A percentile compares a stretch with the other conserved stretches of the same genome.
Conservation (phyloP, 1,140 invertebrate genomes). For the Carposina sasakii region DNA sequence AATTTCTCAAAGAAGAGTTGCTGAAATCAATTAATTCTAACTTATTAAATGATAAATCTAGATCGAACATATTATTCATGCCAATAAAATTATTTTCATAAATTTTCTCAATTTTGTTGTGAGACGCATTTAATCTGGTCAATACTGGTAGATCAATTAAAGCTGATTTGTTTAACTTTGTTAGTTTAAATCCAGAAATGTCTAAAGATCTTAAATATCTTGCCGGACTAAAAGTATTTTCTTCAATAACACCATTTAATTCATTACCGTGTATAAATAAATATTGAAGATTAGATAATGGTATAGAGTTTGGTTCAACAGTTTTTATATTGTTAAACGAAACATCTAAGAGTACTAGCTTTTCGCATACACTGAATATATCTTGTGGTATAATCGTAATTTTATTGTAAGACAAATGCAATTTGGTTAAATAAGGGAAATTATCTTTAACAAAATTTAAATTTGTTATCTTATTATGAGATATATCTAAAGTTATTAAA, state of each 20-base stretch:
- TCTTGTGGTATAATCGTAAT: conserved; percentile 23
- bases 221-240: conserved; percentile 41
- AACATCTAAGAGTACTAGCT: conserved; percentile 41
- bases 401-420: conserved; percentile 44
- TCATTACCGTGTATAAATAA: conserved; percentile 42
- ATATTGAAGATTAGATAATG: conserved; percentile 46
- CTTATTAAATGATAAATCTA: conserved; percentile 49
- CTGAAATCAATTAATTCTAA: conserved; percentile 30
- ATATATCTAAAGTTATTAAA: conserved; percentile 41
- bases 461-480: conserved; percentile 35
- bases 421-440: conserved; percentile 35
- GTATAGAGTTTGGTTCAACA: conserved; percentile 38
- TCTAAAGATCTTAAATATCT: conserved; percentile 44
- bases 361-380: conserved; percentile 33
- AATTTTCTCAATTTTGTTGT: conserved; percentile 43
- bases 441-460: conserved; percentile 36
- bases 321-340: conserved; percentile 40
- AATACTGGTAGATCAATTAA: conserved; percentile 43
- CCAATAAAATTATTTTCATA: conserved; percentile 37
- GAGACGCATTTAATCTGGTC: conserved; percentile 45
- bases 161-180: conserved; percentile 36
- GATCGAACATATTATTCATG: conserved; percentile 43
- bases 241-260: conserved; percentile 31
- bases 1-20: conserved; percentile 22
- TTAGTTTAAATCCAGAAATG: conserved; percentile 43